phyloP scores from a whole-genome alignment of 35 echinoderm and acorn worm species.

The Strongylocentrotus purpuratus region DNA sequence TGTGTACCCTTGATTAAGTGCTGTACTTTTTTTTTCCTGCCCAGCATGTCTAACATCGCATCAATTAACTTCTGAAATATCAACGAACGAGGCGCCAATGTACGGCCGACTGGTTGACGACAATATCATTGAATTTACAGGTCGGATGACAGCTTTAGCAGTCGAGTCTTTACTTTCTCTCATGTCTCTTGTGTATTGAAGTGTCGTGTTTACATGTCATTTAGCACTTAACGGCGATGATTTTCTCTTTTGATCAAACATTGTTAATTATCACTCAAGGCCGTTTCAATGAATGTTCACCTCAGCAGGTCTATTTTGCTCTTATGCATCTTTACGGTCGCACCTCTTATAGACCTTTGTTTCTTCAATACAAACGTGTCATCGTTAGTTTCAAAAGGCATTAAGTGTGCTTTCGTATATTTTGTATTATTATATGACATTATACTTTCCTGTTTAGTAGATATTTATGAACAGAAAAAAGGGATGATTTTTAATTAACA shows the following conservation, averaged over 20 bases:
- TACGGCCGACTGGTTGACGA: not conserved
- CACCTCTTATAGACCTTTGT: not conserved
- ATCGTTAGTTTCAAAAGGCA: not conserved
- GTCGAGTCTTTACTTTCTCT: not conserved
- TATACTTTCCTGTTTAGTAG: no score
- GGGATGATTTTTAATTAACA: no score
- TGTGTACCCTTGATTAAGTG: not conserved
- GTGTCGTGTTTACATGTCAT: conserved; percentile 29
- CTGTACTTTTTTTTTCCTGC: not conserved
- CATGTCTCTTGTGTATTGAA: conserved; percentile 16
- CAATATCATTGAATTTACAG: conserved; percentile 19
- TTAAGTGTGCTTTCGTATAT: not conserved
- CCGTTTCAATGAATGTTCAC: not conserved
- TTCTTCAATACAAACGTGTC: not conserved
- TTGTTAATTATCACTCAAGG: conserved; percentile 18
- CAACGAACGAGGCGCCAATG: not conserved
- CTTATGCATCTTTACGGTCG: not conserved
- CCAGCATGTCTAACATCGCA: not conserved
- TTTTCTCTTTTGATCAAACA: conserved; percentile 14
- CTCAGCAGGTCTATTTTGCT: not conserved
- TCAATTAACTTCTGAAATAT: not conserved
- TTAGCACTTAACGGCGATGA: conserved; percentile 28
- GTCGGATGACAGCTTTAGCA: not conserved
- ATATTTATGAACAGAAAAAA: no score
- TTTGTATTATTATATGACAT: no score